Conservation (phyloP, 2,797 vertebrate species). For the Pangasius djambal region DNA sequence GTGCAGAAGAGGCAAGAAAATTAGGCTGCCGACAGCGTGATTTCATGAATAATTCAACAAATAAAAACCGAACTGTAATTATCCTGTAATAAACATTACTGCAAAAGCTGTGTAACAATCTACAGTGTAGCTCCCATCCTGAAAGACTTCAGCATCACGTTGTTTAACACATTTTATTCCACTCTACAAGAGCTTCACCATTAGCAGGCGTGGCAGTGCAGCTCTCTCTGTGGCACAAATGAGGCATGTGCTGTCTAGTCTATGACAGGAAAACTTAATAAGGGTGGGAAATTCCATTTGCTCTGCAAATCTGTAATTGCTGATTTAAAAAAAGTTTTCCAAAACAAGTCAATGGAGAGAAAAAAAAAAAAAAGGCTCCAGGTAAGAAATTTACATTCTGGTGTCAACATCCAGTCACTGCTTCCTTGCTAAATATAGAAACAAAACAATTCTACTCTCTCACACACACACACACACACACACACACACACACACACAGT, state of each 20-base stretch:
- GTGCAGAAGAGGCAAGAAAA: background rate
- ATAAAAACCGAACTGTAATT: background rate
- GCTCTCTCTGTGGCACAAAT: background rate
- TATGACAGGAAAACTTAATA: background rate
- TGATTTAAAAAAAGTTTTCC: background rate
- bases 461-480: too few species aligned
- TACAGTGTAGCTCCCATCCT: background rate
- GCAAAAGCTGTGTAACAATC: background rate
- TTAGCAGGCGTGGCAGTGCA: constrained; percentile 2
- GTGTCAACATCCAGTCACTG: background rate
- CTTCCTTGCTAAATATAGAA: constrained; percentile 2
- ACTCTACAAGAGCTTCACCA: background rate
- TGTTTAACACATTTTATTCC: background rate
- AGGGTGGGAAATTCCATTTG: background rate
- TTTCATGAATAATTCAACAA: constrained; percentile 29
- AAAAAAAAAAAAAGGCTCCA: too few species aligned
- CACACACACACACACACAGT: too few species aligned
- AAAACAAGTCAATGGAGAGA: background rate
- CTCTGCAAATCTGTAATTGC: background rate
- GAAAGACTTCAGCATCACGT: background rate
- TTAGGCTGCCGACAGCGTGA: background rate
- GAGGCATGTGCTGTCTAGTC: background rate
- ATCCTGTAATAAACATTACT: constrained; percentile 9
- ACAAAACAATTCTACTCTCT: background rate
- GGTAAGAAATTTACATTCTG: background rate